Base-by-base conservation (phyloP, 2,888 invertebrate genomes). In the Pyralis farinalis region DNA sequence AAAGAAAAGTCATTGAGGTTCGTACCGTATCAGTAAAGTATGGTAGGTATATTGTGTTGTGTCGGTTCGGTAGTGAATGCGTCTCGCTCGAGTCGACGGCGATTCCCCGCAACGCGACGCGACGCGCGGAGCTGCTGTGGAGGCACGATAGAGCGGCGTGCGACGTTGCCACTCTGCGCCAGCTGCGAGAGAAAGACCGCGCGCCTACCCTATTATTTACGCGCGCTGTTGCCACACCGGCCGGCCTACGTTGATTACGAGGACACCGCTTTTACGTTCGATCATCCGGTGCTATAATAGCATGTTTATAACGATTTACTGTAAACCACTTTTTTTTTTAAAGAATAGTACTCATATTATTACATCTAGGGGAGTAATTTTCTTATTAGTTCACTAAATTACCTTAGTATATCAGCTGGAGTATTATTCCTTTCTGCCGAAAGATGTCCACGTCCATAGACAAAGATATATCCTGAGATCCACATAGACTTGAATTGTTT, bases 171-270 rank as follows among this genome's bases (percentile, higher is more conserved):
- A 70, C 74, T 71, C 55, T 67, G 78, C 84, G 83, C 86, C 87
- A 84, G 85, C 88, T 87, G 88, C 84, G 85, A 87, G 85, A 85
- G 86, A 84, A 85, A 86, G 79, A 87, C 80, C 76, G 78, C 74
- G 79, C 80, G 84, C 83, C 80, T 86, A 88, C 88, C 88, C 88
- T 87, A 87, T 88, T 87, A 87, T 87, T 87, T 87, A 87, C 86
- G 82, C 84, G 88, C 86, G 85, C 64, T 81, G 88, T 88, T 88
- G 88, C 86, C 88, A 68, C 59, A 50, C 70, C 81, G 83, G 59
- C 56, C 80, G 79, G 83, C 85, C 86, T 87, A 88, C 87, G 87
- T 87, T 87, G 82, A 87, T 87, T 88, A 87, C 87, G 87, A 88
- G 87, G 87, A 88, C 87, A 87, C 82, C 79, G 85, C 83, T 86